These are phyloP conservation scores for Stenotaenia linearis DNA, from an alignment of 2,888 invertebrate genomes.

Conservation along the genomic window DNA sequence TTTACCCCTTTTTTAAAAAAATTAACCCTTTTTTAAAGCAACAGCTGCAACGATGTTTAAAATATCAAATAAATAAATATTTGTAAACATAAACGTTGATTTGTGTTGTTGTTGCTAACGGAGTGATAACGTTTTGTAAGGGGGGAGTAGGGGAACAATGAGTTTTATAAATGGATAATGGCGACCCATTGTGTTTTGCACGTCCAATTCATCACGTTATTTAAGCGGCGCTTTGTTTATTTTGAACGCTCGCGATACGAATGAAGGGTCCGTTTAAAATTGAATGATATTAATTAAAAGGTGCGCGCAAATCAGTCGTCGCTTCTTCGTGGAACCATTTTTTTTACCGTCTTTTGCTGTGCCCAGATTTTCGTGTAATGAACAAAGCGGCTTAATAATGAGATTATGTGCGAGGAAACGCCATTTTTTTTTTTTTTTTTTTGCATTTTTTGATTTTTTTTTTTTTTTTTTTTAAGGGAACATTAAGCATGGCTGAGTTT, in stretches of 20 bases:
- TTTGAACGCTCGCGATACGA: neutral
- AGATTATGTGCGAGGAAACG: conserved; percentile 32
- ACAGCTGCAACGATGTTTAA: neutral
- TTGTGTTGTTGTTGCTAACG: neutral
- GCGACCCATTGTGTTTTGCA: neutral
- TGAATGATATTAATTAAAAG: conserved; percentile 34
- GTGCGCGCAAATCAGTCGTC: neutral
- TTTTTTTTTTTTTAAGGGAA: neutral
- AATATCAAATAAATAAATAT: neutral
- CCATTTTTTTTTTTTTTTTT: neutral
- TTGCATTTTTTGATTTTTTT: too few species aligned
- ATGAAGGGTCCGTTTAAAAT: conserved; percentile 28
- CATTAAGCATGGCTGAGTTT: conserved; percentile 27
- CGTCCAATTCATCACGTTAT: conserved; percentile 14
- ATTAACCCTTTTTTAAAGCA: neutral
- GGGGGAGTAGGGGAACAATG: neutral
- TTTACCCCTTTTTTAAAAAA: neutral
- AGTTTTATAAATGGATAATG: neutral
- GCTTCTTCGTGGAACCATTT: neutral
- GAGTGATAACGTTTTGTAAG: neutral
- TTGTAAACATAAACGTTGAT: neutral
- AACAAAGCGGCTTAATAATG: conserved; percentile 34
- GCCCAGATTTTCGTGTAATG: conserved; percentile 28
- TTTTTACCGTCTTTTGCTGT: neutral
- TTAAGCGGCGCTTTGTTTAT: neutral